Percentiles rank a stretch among this genome's conserved stretches.
phyloP scores from a whole-genome alignment of 1,140 invertebrate genomes.

The Drosophila melanica region DNA sequence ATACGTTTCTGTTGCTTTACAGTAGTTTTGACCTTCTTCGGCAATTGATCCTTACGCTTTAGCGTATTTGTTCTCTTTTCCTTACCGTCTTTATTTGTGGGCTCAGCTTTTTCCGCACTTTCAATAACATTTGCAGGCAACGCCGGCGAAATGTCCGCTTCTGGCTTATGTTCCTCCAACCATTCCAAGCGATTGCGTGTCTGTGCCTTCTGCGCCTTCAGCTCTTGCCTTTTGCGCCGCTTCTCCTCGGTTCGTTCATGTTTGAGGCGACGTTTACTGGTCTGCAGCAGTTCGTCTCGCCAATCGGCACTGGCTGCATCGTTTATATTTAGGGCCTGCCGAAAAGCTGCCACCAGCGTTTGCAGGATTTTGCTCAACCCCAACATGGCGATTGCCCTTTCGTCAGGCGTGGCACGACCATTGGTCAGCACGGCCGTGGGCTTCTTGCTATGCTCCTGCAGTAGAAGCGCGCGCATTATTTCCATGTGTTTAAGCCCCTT shows the following conservation, averaged over 20 bases:
- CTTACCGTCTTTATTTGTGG: neutral
- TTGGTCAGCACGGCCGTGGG: slow-evolving; percentile 64
- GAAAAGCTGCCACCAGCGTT: slow-evolving; percentile 52
- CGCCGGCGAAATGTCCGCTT: neutral
- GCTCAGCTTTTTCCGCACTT: neutral
- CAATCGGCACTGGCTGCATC: slow-evolving; percentile 49
- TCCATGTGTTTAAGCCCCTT: slow-evolving; percentile 58
- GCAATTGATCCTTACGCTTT: neutral
- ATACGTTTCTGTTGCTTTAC: neutral
- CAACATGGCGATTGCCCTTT: slow-evolving; percentile 70
- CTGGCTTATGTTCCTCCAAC: slow-evolving; percentile 57
- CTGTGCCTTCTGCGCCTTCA: slow-evolving; percentile 66
- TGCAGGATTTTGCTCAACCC: slow-evolving; percentile 68
- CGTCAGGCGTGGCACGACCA: slow-evolving; percentile 68
- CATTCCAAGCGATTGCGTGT: slow-evolving; percentile 68
- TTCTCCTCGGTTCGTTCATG: slow-evolving; percentile 60
- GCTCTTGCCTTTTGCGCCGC: slow-evolving; percentile 54
- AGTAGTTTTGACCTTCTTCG: neutral
- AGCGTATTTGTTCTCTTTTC: neutral
- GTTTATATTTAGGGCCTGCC: slow-evolving; percentile 44
- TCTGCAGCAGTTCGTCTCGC: slow-evolving; percentile 65
- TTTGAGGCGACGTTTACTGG: slow-evolving; percentile 68
- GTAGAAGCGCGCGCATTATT: slow-evolving; percentile 52
- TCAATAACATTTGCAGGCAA: neutral
- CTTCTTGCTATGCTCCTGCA: slow-evolving; percentile 56